Percentiles rank a stretch among this genome's conserved stretches.
These are phyloP conservation scores for Anguilla megastoma DNA, from an alignment of 2,797 vertebrate species.

Conservation along the genomic window DNA sequence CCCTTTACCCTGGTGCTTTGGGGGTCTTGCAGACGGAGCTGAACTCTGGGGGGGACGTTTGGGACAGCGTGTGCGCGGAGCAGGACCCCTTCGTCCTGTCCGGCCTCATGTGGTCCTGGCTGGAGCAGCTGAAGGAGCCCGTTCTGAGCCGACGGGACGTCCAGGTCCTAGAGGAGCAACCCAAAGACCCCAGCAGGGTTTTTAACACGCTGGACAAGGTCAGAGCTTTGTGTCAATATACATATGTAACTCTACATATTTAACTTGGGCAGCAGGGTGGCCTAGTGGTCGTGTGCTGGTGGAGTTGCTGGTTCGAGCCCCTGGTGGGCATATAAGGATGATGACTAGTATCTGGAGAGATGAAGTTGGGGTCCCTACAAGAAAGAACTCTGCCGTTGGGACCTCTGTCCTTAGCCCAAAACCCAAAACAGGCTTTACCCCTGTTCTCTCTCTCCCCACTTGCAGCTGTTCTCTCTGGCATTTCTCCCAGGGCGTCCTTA, in stretches of 20 bases:
- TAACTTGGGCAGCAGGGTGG: too few species aligned
- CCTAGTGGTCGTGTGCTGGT: too few species aligned
- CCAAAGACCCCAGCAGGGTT: conserved; percentile 65
- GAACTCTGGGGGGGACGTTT: conserved; percentile 85
- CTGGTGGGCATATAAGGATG: too few species aligned
- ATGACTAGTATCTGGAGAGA: too few species aligned
- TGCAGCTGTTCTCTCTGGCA: too few species aligned
- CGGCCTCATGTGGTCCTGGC: conserved; percentile 94
- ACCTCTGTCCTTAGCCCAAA: too few species aligned
- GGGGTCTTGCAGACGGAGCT: conserved; percentile 80
- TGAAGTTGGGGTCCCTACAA: too few species aligned
- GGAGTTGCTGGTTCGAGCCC: too few species aligned
- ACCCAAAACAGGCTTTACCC: too few species aligned
- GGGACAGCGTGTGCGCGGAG: conserved; percentile 89
- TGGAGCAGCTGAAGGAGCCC: conserved; percentile 93
- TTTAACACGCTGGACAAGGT: conserved; percentile 83
- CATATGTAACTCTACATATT: neutral
- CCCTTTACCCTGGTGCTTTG: neutral
- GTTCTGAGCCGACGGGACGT: conserved; percentile 76
- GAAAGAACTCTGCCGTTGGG: too few species aligned
- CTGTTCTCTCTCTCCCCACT: too few species aligned
- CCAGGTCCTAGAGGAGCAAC: conserved; percentile 67
- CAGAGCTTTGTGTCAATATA: conserved; percentile 27
- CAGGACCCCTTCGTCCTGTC: conserved; percentile 88
- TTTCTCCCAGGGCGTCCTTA: too few species aligned